Base-by-base conservation (phyloP, 1,140 invertebrate genomes). In the Ectropis grisescens region DNA sequence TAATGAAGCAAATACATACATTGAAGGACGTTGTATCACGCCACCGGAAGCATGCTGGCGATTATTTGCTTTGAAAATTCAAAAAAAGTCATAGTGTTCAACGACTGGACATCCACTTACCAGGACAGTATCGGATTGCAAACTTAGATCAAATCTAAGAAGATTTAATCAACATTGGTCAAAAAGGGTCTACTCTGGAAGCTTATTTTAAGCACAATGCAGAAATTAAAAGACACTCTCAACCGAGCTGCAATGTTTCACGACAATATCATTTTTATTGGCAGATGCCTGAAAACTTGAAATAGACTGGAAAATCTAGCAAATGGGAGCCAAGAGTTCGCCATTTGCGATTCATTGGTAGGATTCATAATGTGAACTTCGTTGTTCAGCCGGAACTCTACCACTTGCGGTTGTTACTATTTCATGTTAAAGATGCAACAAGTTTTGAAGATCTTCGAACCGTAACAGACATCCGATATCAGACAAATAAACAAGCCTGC, bases 1-100 rank as follows among this genome's bases (percentile, higher is more conserved):
- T 34, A 14, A 41, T 16, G 38, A 41, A 41, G 28, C 28, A 24
- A 34, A 34, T 11, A 29, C 19, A 29, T 41, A 30, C 22, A 34
- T 41, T 34, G 38, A 34, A 24, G 22, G 25, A 4, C 26, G 38
- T 11, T 35, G 28, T 34, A 29, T 41, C 19, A 23, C 38, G 16
- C 15, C 38, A 13, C 38, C 38, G 11, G 38, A 41, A 41, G 27
- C 32, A 34, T 13, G 26, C 19, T 41, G 38, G 32, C 38, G 38
- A 41, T 29, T 41, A 29, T 41, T 41, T 41, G 38, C 26, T 14
- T 41, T 41, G 29, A 11, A 27, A 19, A 41, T 41, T 27, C 31
- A 39, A 27, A 28, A 34, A 29, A 24, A 34, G 32, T 30, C 32
- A 34, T 24, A 41, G 15, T 13, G 32, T 41, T 11, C 16, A 29